Percentiles rank a stretch among this genome's conserved stretches.
phyloP scores from a whole-genome alignment of 1,140 invertebrate genomes.

The Rhopalosiphum padi region DNA sequence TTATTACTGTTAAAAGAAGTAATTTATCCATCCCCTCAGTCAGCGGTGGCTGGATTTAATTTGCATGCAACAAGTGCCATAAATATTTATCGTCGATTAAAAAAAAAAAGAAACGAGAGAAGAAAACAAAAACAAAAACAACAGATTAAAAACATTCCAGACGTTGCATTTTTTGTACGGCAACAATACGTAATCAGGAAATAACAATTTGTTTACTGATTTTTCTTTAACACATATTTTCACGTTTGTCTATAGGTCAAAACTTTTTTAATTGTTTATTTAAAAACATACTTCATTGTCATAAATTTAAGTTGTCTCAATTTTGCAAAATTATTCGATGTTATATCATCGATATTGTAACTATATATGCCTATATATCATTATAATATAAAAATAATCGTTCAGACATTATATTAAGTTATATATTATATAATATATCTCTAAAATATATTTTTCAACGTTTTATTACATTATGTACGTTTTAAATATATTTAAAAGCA shows the following conservation, averaged over 20 bases:
- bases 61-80: constrained; percentile 54
- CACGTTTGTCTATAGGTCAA: not conserved
- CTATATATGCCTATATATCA: no score
- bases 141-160: constrained; percentile 55
- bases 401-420: no score
- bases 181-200: not conserved
- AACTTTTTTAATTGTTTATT: not conserved
- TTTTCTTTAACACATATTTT: not conserved
- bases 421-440: no score
- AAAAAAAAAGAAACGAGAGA: constrained; percentile 32
- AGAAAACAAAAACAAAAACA: constrained; percentile 48
- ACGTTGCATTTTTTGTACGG: constrained; percentile 19
- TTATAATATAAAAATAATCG: no score
- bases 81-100: constrained; percentile 57
- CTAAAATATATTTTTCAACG: no score
- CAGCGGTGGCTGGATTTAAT: constrained; percentile 46
- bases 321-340: not conserved
- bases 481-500: no score
- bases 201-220: not conserved
- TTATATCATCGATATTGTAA: not conserved
- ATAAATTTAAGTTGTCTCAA: not conserved
- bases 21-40: constrained; percentile 44
- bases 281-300: not conserved
- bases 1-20: constrained; percentile 56
- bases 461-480: no score